Evolutionary conservation across 2,888 invertebrate genomes (phyloP).

Genomic region (Odontocerum albicorne): DNA sequence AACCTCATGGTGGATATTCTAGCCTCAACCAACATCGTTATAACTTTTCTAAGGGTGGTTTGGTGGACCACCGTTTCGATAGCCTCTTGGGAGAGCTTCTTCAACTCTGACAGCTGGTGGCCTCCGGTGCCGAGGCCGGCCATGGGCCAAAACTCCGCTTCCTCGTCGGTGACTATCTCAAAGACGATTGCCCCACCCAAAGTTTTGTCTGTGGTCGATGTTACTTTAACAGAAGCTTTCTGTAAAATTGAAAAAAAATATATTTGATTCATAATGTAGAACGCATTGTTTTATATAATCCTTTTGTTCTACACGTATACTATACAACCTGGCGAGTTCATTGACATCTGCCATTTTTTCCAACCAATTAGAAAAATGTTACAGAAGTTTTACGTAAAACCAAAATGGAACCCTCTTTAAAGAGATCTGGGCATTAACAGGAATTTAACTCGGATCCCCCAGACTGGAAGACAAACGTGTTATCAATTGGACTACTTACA

Average conservation of each 20-base stretch:
- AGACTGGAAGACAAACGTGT: too few species aligned
- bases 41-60: slow-evolving; percentile 52
- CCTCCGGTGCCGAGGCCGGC: slow-evolving; percentile 52
- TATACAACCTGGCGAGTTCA: too few species aligned
- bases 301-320: too few species aligned
- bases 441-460: too few species aligned
- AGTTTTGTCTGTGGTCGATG: background rate
- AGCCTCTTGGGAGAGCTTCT: slow-evolving; percentile 50
- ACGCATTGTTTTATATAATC: too few species aligned
- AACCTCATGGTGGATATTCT: slow-evolving; percentile 51
- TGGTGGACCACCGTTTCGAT: slow-evolving; percentile 52
- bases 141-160: slow-evolving; percentile 39
- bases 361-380: too few species aligned
- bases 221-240: slow-evolving; percentile 6
- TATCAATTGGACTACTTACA: too few species aligned
- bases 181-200: slow-evolving; percentile 3
- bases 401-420: too few species aligned
- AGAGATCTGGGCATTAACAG: too few species aligned
- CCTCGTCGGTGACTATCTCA: background rate
- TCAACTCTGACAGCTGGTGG: slow-evolving; percentile 51
- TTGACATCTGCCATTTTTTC: too few species aligned
- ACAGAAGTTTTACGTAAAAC: too few species aligned
- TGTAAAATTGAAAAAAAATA: background rate
- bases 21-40: slow-evolving; percentile 48
- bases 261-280: too few species aligned